Evolutionary conservation across 2,113 vertebrate genomes (phyloP).

Genomic region (Geothlypis trichas): DNA sequence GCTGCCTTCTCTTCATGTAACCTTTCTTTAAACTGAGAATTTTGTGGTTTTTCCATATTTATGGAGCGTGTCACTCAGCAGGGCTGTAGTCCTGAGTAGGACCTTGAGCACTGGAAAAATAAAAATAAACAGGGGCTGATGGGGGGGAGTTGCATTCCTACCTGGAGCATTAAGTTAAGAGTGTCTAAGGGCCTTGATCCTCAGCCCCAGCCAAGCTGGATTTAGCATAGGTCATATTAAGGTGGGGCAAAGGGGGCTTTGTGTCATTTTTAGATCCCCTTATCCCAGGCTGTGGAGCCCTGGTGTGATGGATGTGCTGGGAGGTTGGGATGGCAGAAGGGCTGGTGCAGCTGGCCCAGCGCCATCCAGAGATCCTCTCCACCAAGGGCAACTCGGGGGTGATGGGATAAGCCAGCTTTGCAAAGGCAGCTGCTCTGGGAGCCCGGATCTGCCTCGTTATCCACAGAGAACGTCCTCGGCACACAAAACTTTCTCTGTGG

Average conservation of each 20-base stretch:
- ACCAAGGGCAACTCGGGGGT: background rate
- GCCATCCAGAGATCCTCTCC: conserved; percentile 11
- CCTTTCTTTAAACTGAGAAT: background rate
- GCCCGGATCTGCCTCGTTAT: background rate
- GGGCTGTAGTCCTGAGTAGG: background rate
- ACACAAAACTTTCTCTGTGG: conserved; percentile 23
- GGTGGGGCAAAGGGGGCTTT: conserved; percentile 57
- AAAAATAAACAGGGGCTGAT: conserved; percentile 24
- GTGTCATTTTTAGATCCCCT: conserved; percentile 63
- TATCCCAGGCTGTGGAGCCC: background rate
- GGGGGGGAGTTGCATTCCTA: background rate
- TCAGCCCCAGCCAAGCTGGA: conserved; percentile 59
- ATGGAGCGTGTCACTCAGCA: fast-evolving
- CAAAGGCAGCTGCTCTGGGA: conserved; percentile 46
- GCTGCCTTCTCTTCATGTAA: background rate
- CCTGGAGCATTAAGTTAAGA: conserved; percentile 62
- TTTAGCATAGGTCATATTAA: conserved; percentile 36
- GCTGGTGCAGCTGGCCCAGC: background rate
- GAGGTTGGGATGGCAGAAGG: conserved; percentile 47
- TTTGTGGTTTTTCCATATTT: background rate
- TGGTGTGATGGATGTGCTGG: background rate
- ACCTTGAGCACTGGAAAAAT: background rate
- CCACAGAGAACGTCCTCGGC: background rate
- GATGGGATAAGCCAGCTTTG: conserved; percentile 59
- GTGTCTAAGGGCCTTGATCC: conserved; percentile 57